phyloP scores from a whole-genome alignment of 2,888 invertebrate genomes.

The Dioctria rufipes region DNA sequence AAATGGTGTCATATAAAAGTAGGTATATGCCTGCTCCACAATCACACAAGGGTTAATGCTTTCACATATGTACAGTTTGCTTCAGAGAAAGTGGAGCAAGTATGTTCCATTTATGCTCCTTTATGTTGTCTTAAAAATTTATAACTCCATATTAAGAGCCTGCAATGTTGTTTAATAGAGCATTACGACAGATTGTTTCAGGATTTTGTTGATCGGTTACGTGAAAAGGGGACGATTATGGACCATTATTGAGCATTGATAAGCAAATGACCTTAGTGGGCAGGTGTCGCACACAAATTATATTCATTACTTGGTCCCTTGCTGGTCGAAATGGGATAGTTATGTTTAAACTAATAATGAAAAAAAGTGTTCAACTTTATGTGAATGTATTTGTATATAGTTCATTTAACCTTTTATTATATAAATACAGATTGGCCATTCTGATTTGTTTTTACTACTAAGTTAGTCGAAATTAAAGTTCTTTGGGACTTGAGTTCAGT shows the following conservation, averaged over 20 bases:
- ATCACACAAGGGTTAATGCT: conserved; percentile 48
- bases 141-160: conserved; percentile 24
- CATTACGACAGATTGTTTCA: conserved; percentile 53
- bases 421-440: too few relatives aligned
- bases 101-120: conserved; percentile 14
- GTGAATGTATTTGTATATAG: neutral
- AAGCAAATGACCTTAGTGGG: conserved; percentile 50
- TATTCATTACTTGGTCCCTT: conserved; percentile 15
- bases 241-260: conserved; percentile 51
- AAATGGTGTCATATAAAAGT: conserved; percentile 22
- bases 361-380: conserved; percentile 36
- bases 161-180: conserved; percentile 45
- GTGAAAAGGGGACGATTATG: conserved; percentile 42
- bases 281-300: conserved; percentile 51
- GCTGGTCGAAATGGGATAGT: conserved; percentile 1
- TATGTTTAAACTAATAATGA: conserved; percentile 43
- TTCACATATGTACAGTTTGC: neutral
- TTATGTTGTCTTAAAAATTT: conserved; percentile 45
- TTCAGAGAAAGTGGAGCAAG: neutral
- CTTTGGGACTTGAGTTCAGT: too few relatives aligned
- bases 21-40: conserved; percentile 13
- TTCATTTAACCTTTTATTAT: neutral
- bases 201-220: conserved; percentile 51
- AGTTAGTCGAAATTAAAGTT: too few relatives aligned
- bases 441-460: too few relatives aligned